Percentiles rank a stretch among this genome's conserved stretches.
Conservation (phyloP, 2,113 vertebrate genomes). For the Polypterus bichir region DNA sequence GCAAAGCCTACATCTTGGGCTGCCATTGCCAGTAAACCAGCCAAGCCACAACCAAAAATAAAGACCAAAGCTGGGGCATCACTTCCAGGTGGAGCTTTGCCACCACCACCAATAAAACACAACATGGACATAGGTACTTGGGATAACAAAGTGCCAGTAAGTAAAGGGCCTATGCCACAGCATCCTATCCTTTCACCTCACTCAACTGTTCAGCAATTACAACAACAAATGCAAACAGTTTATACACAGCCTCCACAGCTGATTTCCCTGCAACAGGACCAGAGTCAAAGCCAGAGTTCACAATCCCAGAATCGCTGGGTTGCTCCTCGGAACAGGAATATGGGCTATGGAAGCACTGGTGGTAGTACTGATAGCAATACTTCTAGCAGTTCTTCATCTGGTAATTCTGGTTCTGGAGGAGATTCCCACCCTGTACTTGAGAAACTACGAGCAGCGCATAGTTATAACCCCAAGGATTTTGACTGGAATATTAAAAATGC, state of each 20-base stretch:
- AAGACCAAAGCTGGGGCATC: constrained; percentile 74
- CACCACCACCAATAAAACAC: constrained; percentile 86
- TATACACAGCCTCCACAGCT: constrained; percentile 62
- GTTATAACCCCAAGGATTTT: constrained; percentile 94
- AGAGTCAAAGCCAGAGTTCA: constrained; percentile 62
- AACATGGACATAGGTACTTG: constrained; percentile 96
- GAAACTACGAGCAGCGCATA: constrained; percentile 85
- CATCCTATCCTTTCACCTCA: constrained; percentile 38
- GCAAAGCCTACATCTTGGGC: constrained; percentile 88
- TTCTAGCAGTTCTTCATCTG: constrained; percentile 35
- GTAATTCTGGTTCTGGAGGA: constrained; percentile 34
- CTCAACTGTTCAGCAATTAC: constrained; percentile 35
- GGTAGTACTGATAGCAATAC: constrained; percentile 52
- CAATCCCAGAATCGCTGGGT: constrained; percentile 79
- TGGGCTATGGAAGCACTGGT: constrained; percentile 63
- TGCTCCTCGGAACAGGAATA: constrained; percentile 77
- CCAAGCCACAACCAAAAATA: constrained; percentile 77
- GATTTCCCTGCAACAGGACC: constrained; percentile 65
- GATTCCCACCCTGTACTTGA: constrained; percentile 87
- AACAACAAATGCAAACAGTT: constrained; percentile 63
- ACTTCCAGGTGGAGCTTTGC: constrained; percentile 56
- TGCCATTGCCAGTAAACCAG: constrained; percentile 87
- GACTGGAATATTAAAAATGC: constrained; percentile 90
- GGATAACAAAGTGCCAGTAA: constrained; percentile 81
- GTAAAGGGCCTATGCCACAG: constrained; percentile 59